Percentiles rank a stretch among this genome's conserved stretches.
phyloP scores from a whole-genome alignment of 2,797 vertebrate genomes.

The Clarias platycephalus region DNA sequence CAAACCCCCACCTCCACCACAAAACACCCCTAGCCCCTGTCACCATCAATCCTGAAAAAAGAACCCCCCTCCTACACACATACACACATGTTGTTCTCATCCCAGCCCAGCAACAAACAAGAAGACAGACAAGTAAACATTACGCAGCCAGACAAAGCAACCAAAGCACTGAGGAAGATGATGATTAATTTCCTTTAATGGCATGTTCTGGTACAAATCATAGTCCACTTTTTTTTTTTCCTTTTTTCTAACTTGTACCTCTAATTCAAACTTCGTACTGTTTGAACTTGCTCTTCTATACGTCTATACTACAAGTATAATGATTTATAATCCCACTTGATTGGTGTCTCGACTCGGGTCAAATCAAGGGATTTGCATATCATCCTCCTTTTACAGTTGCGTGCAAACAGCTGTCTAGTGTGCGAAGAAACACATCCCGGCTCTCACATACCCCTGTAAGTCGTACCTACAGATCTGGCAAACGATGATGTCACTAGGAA shows the following conservation, averaged over 20 bases:
- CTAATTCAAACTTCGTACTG: not conserved
- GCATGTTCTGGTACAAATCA: not conserved
- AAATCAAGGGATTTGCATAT: constrained; percentile 1
- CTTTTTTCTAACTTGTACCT: not conserved
- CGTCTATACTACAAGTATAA: not conserved
- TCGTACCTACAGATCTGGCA: constrained; percentile 54
- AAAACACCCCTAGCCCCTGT: not conserved
- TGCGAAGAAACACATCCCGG: constrained; percentile 9
- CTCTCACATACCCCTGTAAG: constrained; percentile 36
- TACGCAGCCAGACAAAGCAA: not conserved
- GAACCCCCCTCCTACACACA: too few relatives aligned
- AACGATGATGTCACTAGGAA: constrained; percentile 72
- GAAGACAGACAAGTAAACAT: not conserved
- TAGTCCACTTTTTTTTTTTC: not conserved
- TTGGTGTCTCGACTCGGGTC: not conserved
- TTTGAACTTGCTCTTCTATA: not conserved
- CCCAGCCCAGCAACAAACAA: not conserved
- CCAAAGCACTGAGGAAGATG: not conserved
- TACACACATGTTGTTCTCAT: not conserved
- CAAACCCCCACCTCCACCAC: not conserved
- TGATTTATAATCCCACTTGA: not conserved
- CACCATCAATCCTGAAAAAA: not conserved
- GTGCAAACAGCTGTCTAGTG: constrained; percentile 70
- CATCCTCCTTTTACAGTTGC: constrained; percentile 28
- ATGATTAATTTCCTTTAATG: too few relatives aligned